phyloP scores from a whole-genome alignment of 92 coral and sea anemone genomes.

The Phenganax stokvisi region DNA sequence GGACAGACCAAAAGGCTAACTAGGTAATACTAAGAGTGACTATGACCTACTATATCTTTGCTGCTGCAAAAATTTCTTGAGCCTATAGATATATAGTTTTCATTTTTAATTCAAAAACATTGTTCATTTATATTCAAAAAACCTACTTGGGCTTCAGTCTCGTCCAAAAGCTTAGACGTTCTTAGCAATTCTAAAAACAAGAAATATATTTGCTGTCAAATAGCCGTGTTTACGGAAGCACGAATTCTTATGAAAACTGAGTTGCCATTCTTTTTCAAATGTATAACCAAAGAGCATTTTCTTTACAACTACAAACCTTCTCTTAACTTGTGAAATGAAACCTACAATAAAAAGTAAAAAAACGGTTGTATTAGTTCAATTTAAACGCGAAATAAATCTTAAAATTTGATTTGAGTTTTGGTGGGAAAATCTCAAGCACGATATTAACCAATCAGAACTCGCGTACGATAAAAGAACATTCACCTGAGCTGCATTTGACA shows the following conservation, averaged over 20 bases:
- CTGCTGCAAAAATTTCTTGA: too few relatives aligned
- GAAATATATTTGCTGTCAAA: neutral
- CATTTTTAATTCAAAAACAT: neutral
- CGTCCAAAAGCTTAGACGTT: constrained; percentile 19
- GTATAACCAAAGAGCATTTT: too few relatives aligned
- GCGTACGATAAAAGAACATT: neutral
- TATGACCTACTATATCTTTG: too few relatives aligned
- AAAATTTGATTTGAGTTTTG: too few relatives aligned
- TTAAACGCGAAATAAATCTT: too few relatives aligned
- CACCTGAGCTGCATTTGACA: constrained; percentile 92
- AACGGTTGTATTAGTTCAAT: neutral
- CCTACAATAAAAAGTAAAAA: neutral
- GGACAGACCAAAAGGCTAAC: too few relatives aligned
- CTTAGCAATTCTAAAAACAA: constrained; percentile 6
- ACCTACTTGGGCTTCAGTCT: constrained; percentile 32
- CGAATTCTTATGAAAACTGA: too few relatives aligned
- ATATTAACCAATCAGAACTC: neutral
- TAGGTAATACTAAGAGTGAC: too few relatives aligned
- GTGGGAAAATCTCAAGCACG: too few relatives aligned
- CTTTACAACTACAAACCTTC: constrained; percentile 17
- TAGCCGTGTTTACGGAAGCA: neutral
- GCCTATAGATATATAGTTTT: too few relatives aligned
- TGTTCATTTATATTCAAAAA: neutral
- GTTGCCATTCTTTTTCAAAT: neutral
- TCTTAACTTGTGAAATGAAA: constrained; percentile 25